These are phyloP conservation scores for Caenorhabditis briggsae DNA, from an alignment of 1,140 invertebrate genomes.

Conservation along the genomic window DNA sequence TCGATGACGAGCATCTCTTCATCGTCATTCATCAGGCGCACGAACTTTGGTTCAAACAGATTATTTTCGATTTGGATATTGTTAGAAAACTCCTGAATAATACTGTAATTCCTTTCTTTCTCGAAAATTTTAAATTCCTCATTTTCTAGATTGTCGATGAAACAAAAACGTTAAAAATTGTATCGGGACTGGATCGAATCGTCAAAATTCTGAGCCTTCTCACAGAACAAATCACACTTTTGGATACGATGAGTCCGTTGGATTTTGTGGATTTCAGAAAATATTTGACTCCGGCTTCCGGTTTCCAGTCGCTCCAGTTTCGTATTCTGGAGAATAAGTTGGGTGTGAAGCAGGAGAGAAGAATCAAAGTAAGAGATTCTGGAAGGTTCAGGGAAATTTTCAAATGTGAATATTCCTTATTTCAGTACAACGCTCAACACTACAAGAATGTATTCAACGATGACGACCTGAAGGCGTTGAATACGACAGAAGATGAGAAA, in stretches of 20 bases:
- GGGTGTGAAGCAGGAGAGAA: constrained; percentile 87
- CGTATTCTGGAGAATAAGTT: constrained; percentile 95
- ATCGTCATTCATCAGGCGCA: constrained; percentile 85
- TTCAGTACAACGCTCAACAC: constrained; percentile 87
- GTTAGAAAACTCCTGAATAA: constrained; percentile 87
- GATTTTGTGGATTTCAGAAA: constrained; percentile 93
- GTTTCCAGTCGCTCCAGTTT: constrained; percentile 97
- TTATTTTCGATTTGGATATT: constrained; percentile 95
- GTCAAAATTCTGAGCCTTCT: constrained; percentile 94
- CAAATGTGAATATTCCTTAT: too few relatives aligned
- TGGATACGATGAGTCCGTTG: constrained; percentile 97
- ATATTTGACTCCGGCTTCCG: constrained; percentile 92
- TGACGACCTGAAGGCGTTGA: constrained; percentile 83
- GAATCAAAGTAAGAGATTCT: constrained; percentile 82
- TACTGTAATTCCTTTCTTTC: constrained; percentile 61
- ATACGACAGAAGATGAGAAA: constrained; percentile 78
- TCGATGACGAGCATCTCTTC: constrained; percentile 90
- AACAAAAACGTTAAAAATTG: constrained; percentile 90
- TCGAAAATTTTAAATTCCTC: background rate
- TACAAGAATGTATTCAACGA: constrained; percentile 88
- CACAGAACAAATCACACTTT: constrained; percentile 94
- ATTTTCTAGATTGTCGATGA: constrained; percentile 85
- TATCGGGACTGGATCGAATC: constrained; percentile 91
- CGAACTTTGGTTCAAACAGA: constrained; percentile 99
- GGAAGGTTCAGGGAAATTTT: background rate